These are phyloP conservation scores for Rhinichthys klamathensis DNA, from an alignment of 2,113 vertebrate genomes.

Conservation along the genomic window DNA sequence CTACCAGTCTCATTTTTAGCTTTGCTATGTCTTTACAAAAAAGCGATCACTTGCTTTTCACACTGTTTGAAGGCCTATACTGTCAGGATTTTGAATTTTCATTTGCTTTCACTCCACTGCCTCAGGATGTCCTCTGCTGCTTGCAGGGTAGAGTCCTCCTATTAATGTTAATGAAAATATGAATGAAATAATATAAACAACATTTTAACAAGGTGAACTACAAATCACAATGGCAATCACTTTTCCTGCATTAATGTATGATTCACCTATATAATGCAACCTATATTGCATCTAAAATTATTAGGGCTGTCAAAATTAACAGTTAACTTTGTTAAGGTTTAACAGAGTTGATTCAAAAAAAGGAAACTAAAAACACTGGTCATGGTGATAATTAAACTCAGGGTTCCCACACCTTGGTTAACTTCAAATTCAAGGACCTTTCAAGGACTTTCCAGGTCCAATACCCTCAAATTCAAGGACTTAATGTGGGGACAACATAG, in stretches of 20 bases:
- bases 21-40: not conserved
- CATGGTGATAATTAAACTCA: not conserved
- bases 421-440: no score
- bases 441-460: no score
- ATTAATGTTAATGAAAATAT: constrained; percentile 43
- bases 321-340: not conserved
- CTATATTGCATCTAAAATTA: not conserved
- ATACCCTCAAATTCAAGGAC: no score
- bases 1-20: not conserved
- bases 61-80: not conserved
- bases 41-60: not conserved
- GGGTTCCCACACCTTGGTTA: no score
- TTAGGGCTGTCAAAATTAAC: not conserved
- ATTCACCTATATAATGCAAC: not conserved
- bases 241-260: not conserved
- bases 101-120: constrained; percentile 78
- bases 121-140: constrained; percentile 84
- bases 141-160: constrained; percentile 89
- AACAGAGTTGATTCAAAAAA: not conserved
- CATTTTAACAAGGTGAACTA: not conserved
- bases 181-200: not conserved
- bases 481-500: no score
- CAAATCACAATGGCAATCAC: not conserved
- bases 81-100: constrained; percentile 7
- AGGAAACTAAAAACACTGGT: not conserved